These are phyloP conservation scores for Pollenia labialis DNA, from an alignment of 2,888 invertebrate genomes.

Conservation along the genomic window DNA sequence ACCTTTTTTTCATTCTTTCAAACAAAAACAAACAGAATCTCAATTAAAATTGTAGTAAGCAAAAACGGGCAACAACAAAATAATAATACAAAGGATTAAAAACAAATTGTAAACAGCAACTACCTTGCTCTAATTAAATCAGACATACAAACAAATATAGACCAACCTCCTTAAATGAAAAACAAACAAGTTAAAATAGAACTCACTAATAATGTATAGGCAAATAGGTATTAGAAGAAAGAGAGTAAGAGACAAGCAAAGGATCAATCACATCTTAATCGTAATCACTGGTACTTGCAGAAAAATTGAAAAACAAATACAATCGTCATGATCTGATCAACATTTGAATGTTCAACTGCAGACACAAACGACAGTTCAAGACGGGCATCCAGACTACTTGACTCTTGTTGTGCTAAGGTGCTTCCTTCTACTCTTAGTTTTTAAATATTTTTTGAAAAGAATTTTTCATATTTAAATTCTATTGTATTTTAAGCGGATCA, in stretches of 20 bases:
- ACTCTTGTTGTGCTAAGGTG: slow-evolving; percentile 43
- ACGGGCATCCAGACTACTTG: slow-evolving; percentile 58
- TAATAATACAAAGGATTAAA: neutral
- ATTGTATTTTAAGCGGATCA: slow-evolving; percentile 66
- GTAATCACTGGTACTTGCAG: slow-evolving; percentile 12
- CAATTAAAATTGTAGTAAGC: slow-evolving; percentile 57
- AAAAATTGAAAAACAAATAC: slow-evolving; percentile 20
- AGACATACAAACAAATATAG: slow-evolving; percentile 17
- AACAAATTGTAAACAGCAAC: neutral
- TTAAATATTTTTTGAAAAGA: neutral
- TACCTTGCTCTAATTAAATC: slow-evolving; percentile 55
- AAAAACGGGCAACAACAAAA: neutral
- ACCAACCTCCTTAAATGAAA: neutral
- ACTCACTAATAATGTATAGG: neutral
- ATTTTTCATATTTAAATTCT: slow-evolving; percentile 42
- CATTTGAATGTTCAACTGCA: slow-evolving; percentile 61
- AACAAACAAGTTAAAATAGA: neutral
- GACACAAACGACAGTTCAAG: slow-evolving; percentile 26
- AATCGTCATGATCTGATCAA: slow-evolving; percentile 32
- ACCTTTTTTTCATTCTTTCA: neutral
- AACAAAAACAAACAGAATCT: slow-evolving; percentile 20
- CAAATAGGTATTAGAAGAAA: neutral
- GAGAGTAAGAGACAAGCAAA: slow-evolving; percentile 13
- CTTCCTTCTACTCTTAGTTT: neutral
- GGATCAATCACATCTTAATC: slow-evolving; percentile 63